phyloP scores from a whole-genome alignment of 2,113 vertebrate species.

The Apus apus region DNA sequence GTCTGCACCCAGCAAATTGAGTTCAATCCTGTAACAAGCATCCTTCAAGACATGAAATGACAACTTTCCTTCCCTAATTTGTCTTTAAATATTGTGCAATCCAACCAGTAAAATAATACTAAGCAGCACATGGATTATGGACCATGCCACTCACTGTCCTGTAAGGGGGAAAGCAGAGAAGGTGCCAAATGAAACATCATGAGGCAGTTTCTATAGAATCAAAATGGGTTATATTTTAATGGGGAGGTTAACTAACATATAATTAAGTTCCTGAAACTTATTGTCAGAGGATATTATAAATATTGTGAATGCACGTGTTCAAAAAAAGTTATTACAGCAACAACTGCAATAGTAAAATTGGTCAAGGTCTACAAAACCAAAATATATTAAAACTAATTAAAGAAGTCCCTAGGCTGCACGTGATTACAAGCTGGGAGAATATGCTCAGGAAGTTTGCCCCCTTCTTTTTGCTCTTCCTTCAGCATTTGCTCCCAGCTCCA shows the following conservation, averaged over 20 bases:
- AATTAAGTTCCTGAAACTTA: not conserved
- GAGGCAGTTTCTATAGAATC: not conserved
- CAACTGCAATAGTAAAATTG: not conserved
- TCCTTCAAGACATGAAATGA: constrained; percentile 3
- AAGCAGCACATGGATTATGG: not conserved
- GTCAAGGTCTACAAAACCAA: not conserved
- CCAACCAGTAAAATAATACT: not conserved
- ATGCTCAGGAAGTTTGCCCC: not conserved
- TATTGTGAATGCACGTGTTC: not conserved
- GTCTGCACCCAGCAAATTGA: not conserved
- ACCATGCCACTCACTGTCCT: not conserved
- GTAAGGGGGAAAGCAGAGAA: not conserved
- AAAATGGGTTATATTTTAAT: not conserved
- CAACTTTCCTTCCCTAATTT: not conserved
- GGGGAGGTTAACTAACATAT: not conserved
- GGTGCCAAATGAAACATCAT: not conserved
- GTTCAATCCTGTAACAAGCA: not conserved
- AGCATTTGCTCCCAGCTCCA: not conserved
- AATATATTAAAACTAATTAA: not conserved
- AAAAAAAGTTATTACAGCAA: not conserved
- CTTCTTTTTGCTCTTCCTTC: not conserved
- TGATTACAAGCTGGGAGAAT: not conserved
- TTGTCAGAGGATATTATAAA: not conserved
- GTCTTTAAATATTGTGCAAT: not conserved
- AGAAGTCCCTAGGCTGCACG: not conserved